Evolutionary conservation across 2,113 vertebrate species (phyloP).

Genomic region (Aplodontia rufa): DNA sequence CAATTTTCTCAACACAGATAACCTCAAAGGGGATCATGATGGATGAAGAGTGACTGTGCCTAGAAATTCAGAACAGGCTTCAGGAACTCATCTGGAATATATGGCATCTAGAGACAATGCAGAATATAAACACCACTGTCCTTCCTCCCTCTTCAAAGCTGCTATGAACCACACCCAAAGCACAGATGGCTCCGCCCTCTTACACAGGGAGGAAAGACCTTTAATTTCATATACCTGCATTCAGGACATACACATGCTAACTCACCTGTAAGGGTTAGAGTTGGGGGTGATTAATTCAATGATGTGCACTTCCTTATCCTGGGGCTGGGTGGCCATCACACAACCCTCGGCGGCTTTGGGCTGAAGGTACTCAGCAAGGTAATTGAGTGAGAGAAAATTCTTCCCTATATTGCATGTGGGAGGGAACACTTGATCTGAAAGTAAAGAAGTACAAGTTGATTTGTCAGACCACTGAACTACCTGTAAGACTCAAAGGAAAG

Average conservation of each 20-base stretch:
- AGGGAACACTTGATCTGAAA: slow-evolving; percentile 92
- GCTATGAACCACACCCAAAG: not conserved
- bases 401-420: slow-evolving; percentile 93
- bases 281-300: slow-evolving; percentile 95
- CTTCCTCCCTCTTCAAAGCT: not conserved
- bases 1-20: not conserved
- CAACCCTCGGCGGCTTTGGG: slow-evolving; percentile 93
- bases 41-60: not conserved
- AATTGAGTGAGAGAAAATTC: slow-evolving; percentile 97
- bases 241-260: not conserved
- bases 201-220: not conserved
- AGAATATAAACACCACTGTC: not conserved
- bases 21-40: not conserved
- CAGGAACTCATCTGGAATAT: not conserved
- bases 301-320: slow-evolving; percentile 92
- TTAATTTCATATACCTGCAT: not conserved
- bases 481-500: not conserved
- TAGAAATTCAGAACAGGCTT: not conserved
- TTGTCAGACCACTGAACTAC: not conserved
- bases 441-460: not conserved
- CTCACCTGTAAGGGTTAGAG: slow-evolving; percentile 94
- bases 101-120: not conserved
- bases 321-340: slow-evolving; percentile 85
- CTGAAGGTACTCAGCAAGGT: slow-evolving; percentile 93
- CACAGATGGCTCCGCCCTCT: not conserved